A percentile compares a stretch with the other conserved stretches of the same genome.
phyloP scores from a whole-genome alignment of 2,113 vertebrate genomes.

The Gadus chalcogrammus region DNA sequence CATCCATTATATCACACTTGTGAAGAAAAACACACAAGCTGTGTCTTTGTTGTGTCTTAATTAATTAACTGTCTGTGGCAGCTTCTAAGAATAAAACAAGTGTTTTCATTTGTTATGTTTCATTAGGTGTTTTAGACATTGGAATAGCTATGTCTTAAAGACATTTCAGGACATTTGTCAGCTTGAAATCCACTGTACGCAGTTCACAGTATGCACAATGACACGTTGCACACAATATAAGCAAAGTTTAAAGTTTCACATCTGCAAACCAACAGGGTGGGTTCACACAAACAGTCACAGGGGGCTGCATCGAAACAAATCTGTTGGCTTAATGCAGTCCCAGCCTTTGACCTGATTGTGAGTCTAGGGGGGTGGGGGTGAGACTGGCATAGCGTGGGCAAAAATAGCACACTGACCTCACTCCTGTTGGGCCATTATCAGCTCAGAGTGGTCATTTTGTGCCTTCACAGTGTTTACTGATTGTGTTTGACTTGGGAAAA shows the following conservation, averaged over 20 bases:
- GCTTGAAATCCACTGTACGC: no score
- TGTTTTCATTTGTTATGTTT: no score
- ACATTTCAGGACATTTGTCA: no score
- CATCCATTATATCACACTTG: no score
- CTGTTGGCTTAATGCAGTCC: slow-evolving; percentile 10
- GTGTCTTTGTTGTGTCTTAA: no score
- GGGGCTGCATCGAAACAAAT: not conserved
- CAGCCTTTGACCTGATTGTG: slow-evolving; percentile 20
- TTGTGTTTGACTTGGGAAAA: slow-evolving; percentile 43
- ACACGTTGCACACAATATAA: not conserved
- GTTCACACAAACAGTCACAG: no score
- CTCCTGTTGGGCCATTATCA: slow-evolving; percentile 10
- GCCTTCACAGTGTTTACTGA: slow-evolving; percentile 13
- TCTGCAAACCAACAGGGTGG: no score
- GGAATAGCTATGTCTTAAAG: no score
- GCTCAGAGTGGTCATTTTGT: not conserved
- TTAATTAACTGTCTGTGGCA: no score
- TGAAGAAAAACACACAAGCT: no score
- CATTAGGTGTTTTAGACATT: no score
- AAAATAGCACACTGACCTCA: slow-evolving; percentile 27
- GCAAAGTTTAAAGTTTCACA: not conserved
- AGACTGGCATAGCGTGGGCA: slow-evolving; percentile 6
- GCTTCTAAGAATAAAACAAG: no score
- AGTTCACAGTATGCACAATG: not conserved
- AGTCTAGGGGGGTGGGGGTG: not conserved